Evolutionary conservation across 1,140 invertebrate genomes (phyloP), one percentile per base, ranked within the genome.

Genomic region (Belonocnema kinseyi): DNA sequence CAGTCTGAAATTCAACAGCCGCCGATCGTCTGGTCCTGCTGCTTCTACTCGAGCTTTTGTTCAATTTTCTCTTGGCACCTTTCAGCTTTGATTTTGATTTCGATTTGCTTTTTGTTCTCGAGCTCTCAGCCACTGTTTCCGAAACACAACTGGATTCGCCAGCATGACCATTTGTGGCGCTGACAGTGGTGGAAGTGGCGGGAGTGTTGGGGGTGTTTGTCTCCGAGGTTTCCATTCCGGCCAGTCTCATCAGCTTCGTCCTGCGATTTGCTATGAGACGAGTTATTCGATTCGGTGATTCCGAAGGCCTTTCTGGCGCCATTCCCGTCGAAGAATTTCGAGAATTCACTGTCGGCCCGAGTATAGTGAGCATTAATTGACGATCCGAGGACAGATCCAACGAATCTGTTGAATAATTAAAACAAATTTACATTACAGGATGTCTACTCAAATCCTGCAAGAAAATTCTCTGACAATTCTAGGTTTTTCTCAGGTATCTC

Each of bases 271-370:
- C 88, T 52, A 91, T 91, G 12, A 91, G 80, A 19, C 86, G 86
- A 2, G 87, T 89, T 77, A 91, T 91, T 13, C 89, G 85, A 75
- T 91, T 91, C 0, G 88, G 88, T 0, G 88, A 88, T 19, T 88
- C 89, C 4, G 86, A 85, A 0, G 88, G 83, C 12, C 89, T 80
- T 56, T 90, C 89, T 0, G 86, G 81, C 2, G 80, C 74, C 7
- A 85, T 74, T 4, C 80, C 83, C 2, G 82, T 76, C 8, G 77
- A 77, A 17, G 54, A 74, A 51, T 66, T 77, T 74, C 70, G 76
- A n/a, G 78, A 79, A 61, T 53, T 84, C 2, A 82, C 76, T 3
- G 83, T 85, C 6, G 87, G 79, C 8, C 82, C 85, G 8, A 89
- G 71, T 50, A 89, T 85, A 46, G 77, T 81, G 72, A 85, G 81